These are phyloP conservation scores for Hippocampus guttulatus DNA, from an alignment of 2,113 vertebrate species.

Conservation along the genomic window DNA sequence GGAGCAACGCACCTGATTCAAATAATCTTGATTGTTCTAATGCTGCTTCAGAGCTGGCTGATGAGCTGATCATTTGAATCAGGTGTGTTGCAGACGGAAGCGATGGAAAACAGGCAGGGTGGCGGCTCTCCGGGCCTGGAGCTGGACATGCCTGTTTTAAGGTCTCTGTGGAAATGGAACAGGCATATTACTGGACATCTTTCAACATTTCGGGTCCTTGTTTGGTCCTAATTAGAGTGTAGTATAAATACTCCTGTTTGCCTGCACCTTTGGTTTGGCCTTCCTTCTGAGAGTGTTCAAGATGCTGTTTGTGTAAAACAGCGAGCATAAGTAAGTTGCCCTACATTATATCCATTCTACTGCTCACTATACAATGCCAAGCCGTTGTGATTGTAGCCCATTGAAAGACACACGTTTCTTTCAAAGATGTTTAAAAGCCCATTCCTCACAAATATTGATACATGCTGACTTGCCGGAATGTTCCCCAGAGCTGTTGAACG, in stretches of 20 bases:
- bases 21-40: no score
- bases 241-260: neutral
- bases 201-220: neutral
- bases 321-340: neutral
- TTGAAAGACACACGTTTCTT: neutral
- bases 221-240: neutral
- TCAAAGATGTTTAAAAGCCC: no score
- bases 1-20: no score
- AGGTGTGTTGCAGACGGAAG: no score
- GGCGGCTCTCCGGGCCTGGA: no score
- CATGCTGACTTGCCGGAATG: no score
- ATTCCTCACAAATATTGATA: no score
- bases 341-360: neutral
- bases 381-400: neutral
- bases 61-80: no score
- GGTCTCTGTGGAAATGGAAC: neutral
- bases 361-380: neutral
- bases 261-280: neutral
- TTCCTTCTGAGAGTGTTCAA: neutral
- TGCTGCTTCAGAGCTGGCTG: no score
- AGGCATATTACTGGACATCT: neutral
- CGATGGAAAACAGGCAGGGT: no score
- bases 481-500: no score
- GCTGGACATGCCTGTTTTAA: neutral
- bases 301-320: neutral